Conservation (phyloP, 2,797 vertebrate genomes). For the Melanogrammus aeglefinus region DNA sequence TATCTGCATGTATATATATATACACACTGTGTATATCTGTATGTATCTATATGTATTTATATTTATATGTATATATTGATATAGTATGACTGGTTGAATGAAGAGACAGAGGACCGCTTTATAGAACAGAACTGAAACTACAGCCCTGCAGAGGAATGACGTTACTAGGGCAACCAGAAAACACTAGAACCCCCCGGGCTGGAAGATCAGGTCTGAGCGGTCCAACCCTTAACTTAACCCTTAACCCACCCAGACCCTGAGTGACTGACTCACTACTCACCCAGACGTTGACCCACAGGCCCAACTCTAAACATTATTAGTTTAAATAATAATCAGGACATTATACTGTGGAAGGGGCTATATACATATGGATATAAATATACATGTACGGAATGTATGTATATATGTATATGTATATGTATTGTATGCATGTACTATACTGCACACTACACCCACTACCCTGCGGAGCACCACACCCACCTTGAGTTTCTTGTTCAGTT, state of each 20-base stretch:
- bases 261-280: neutral
- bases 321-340: no score
- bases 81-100: constrained; percentile 1
- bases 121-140: constrained; percentile 12
- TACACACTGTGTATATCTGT: no score
- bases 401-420: no score
- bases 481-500: constrained; percentile 97
- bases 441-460: constrained; percentile 22
- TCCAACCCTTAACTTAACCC: neutral
- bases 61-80: no score
- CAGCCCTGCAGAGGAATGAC: constrained; percentile 45
- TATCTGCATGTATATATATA: no score
- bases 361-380: no score
- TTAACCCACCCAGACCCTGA: neutral
- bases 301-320: no score
- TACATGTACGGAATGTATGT: no score
- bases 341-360: no score
- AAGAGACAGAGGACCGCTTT: neutral
- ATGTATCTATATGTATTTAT: no score
- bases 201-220: constrained; percentile 19
- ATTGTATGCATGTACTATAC: constrained; percentile 33
- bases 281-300: neutral
- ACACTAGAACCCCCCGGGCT: constrained; percentile 46
- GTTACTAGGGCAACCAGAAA: constrained; percentile 61
- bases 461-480: no score